Evolutionary conservation across 2,797 vertebrate genomes (phyloP), one percentile per base, ranked within the genome.

Genomic region (Epinephelus awoara): DNA sequence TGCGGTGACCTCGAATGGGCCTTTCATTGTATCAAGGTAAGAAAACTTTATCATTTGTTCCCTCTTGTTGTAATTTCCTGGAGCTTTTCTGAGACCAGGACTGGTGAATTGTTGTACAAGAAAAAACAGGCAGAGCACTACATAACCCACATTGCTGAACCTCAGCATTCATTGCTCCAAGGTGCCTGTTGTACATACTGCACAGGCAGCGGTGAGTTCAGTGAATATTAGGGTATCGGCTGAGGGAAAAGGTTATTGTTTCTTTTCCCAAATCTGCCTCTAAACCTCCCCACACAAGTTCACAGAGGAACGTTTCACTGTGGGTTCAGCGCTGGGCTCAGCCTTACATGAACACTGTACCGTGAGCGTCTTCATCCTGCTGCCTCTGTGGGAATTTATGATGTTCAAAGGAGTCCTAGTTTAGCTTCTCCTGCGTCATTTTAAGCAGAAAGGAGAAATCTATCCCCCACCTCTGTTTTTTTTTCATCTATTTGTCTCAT

Each of bases 21-120:
- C 42, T 46, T 65, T 68, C 52, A n/a, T 62, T 44, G 56, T 12
- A 66, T 75, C 2, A 90, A 96, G 95, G 94, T 95, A 95, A 94
- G 94, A 92, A 17, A 90, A 69, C n/a, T 61, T 72, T 59, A 14
- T 76, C 23, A 9, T 66, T 67, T 10, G 66, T 1, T 38, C n/a
- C 1, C 17, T 42, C 18, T 42, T 56, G 17, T 34, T 55, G 21
- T 42, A n/a, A 64, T 70, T 82, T 66, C 25, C 44, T 58, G 6
- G 2, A 49, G 74, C 50, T 82, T 67, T 57, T 66, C 50, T 14
- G 29, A 50, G 52, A 44, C 25, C 11, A 44, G 18, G 19, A 55
- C 1, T 17, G 34, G 4, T 47, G 19, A 71, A 49, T 18, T 57
- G 13, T 51, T 10, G 50, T 21, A 42, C 23, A 34, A 42, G 10